Percentiles rank a stretch among this genome's conserved stretches.
These are phyloP conservation scores for Maniola jurtina DNA, from an alignment of 1,140 invertebrate genomes.

Conservation along the genomic window DNA sequence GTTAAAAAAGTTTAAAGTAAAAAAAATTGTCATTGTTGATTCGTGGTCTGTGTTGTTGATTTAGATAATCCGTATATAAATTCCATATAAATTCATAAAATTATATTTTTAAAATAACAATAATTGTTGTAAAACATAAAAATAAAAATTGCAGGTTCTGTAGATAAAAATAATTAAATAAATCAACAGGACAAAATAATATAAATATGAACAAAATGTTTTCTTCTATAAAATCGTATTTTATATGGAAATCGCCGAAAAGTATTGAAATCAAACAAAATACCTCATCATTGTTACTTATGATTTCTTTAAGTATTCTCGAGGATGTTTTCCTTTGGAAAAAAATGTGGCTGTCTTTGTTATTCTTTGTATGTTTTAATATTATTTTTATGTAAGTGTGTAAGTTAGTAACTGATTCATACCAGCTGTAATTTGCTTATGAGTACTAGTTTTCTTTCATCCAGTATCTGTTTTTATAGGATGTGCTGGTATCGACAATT, in stretches of 20 bases:
- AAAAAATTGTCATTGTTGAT: no score
- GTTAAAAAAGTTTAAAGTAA: no score
- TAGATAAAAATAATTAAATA: not conserved
- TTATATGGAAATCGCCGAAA: constrained; percentile 40
- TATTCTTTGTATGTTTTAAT: constrained; percentile 56
- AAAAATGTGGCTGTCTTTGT: constrained; percentile 65
- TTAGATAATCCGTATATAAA: no score
- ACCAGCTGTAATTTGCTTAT: no score
- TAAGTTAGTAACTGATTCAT: not conserved
- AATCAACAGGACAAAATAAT: not conserved
- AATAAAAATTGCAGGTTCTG: no score
- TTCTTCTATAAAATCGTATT: constrained; percentile 35
- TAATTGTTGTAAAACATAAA: no score
- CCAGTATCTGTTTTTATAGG: constrained; percentile 44
- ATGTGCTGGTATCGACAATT: constrained; percentile 51
- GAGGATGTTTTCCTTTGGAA: constrained; percentile 70
- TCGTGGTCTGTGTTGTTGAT: no score
- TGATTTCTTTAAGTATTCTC: constrained; percentile 45
- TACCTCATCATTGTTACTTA: constrained; percentile 31
- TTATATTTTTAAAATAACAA: no score
- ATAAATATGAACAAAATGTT: constrained; percentile 36
- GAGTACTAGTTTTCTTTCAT: not conserved
- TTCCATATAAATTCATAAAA: no score
- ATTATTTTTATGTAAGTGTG: constrained; percentile 62
- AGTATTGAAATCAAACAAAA: constrained; percentile 37